phyloP scores from a whole-genome alignment of 2,113 vertebrate genomes.

The Cervus canadensis region DNA sequence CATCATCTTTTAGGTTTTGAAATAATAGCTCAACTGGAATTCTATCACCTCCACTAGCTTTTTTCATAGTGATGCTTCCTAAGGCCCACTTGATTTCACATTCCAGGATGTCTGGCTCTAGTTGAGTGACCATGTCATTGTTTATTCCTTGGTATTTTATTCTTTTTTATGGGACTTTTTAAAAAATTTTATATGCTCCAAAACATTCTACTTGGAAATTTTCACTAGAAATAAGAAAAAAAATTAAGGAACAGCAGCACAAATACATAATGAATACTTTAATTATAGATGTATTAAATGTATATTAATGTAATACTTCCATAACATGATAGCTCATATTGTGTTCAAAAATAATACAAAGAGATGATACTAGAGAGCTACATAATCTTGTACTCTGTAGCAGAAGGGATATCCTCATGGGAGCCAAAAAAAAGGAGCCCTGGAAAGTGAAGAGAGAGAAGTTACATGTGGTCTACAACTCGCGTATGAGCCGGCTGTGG shows the following conservation, averaged over 20 bases:
- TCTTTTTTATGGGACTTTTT: conserved; percentile 20
- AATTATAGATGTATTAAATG: conserved; percentile 8
- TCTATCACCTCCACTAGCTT: neutral
- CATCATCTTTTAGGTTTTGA: neutral
- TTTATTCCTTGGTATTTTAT: neutral
- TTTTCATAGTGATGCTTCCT: neutral
- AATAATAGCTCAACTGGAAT: neutral
- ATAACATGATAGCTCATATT: conserved; percentile 19
- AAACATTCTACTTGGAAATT: conserved; percentile 56
- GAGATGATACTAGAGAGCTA: neutral
- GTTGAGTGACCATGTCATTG: neutral
- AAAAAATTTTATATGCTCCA: neutral
- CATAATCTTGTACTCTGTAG: conserved; percentile 24
- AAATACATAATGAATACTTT: conserved; percentile 32
- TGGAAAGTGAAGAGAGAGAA: neutral
- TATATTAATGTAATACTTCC: conserved; percentile 48
- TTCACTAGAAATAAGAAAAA: conserved; percentile 35
- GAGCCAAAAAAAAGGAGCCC: neutral
- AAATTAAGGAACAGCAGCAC: neutral
- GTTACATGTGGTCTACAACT: neutral
- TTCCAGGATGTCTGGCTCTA: neutral
- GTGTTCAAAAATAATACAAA: neutral
- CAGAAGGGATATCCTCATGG: neutral
- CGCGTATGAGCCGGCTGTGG: neutral
- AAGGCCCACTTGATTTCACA: neutral